Evolutionary conservation across 2,888 invertebrate genomes (phyloP).

Genomic region (Epinotia brunnichana): DNA sequence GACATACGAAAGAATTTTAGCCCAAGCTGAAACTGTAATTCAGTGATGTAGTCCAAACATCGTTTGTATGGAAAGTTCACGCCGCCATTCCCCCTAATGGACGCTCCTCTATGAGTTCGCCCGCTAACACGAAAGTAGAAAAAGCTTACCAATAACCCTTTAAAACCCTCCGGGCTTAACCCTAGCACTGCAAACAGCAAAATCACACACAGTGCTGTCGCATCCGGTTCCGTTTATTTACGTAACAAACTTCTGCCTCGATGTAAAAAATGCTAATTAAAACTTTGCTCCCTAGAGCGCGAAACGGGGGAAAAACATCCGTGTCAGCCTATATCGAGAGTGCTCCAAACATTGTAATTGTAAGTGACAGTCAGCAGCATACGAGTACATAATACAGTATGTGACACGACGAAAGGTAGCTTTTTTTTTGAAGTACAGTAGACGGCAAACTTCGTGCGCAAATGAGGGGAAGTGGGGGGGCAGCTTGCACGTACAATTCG

Average conservation of each 20-base stretch:
- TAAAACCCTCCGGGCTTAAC: not conserved
- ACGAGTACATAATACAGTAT: conserved; percentile 1
- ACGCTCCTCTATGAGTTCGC: no score
- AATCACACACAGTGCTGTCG: conserved; percentile 2
- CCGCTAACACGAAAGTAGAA: no score
- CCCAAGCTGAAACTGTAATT: no score
- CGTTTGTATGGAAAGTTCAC: no score
- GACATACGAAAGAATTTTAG: no score
- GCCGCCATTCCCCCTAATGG: no score
- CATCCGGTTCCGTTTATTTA: conserved; percentile 3
- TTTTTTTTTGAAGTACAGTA: no score
- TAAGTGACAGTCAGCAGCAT: not conserved
- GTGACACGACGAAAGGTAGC: not conserved
- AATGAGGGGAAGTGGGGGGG: no score
- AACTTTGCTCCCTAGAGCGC: conserved; percentile 26
- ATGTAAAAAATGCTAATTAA: conserved; percentile 37
- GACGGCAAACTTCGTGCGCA: no score
- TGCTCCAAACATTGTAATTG: not conserved
- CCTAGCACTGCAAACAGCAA: not conserved
- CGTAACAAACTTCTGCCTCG: conserved; percentile 8
- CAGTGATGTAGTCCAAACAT: no score
- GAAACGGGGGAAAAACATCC: conserved; percentile 7
- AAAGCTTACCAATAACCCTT: not conserved
- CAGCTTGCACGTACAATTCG: no score
- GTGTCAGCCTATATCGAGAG: not conserved